These are phyloP conservation scores for Willisornis vidua DNA, from an alignment of 2,113 vertebrate genomes.

Conservation along the genomic window DNA sequence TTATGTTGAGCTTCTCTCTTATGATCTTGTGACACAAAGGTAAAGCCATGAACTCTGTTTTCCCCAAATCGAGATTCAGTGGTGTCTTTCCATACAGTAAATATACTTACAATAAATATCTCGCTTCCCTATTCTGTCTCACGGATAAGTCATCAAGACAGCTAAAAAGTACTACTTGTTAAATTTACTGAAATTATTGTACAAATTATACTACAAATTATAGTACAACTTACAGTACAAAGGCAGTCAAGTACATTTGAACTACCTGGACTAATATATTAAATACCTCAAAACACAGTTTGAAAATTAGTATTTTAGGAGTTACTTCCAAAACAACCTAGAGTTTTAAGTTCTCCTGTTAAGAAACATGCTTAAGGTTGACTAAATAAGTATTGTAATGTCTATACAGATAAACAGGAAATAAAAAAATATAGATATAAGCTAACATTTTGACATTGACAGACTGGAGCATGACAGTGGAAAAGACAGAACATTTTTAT, in stretches of 20 bases:
- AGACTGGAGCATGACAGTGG: background rate
- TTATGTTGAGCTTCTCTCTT: background rate
- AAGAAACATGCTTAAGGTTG: background rate
- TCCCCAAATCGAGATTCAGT: background rate
- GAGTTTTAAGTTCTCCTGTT: background rate
- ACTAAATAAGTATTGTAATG: rapidly evolving
- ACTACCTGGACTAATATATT: background rate
- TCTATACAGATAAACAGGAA: background rate
- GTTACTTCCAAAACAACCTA: background rate
- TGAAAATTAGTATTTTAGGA: background rate
- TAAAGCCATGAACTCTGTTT: background rate
- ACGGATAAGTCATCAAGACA: background rate
- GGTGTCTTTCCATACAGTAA: background rate
- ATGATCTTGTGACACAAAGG: background rate
- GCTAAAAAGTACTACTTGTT: background rate
- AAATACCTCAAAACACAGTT: background rate
- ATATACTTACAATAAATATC: background rate
- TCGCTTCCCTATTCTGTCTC: background rate
- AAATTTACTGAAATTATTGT: background rate
- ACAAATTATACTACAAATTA: no score
- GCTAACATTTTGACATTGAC: background rate
- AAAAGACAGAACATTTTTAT: background rate
- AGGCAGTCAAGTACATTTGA: background rate
- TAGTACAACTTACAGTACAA: background rate
- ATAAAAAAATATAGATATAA: background rate